phyloP scores from a whole-genome alignment of 2,113 vertebrate genomes.

The Brachyhypopomus occidentalis region DNA sequence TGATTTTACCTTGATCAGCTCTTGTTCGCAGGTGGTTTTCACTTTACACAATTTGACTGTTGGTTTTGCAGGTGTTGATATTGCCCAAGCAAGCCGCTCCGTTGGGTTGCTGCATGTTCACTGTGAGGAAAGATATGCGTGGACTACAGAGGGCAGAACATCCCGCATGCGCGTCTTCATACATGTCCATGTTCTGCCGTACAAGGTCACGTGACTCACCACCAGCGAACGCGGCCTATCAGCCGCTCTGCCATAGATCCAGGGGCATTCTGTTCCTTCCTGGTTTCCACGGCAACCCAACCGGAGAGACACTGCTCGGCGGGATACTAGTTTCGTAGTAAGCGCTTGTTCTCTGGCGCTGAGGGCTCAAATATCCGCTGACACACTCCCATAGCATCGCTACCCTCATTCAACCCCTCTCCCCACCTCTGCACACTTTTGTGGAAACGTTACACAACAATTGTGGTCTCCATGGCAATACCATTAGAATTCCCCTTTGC shows the following conservation, averaged over 20 bases:
- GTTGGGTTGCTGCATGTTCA: constrained; percentile 11
- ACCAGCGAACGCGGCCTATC: constrained; percentile 38
- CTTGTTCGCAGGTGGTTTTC: constrained; percentile 26
- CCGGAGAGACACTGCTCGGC: constrained; percentile 65
- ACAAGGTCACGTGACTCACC: constrained; percentile 43
- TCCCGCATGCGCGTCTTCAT: constrained; percentile 15
- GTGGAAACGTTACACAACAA: constrained; percentile 63
- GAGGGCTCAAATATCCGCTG: constrained; percentile 69
- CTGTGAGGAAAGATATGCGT: not conserved
- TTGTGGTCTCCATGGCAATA: constrained; percentile 77
- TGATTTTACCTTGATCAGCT: not conserved
- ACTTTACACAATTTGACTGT: not conserved
- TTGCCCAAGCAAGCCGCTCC: not conserved
- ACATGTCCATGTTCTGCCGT: not conserved
- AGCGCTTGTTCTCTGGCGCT: constrained; percentile 72
- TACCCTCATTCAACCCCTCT: constrained; percentile 62
- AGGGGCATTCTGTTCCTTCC: constrained; percentile 58
- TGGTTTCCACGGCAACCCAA: constrained; percentile 77
- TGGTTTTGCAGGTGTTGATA: constrained; percentile 5
- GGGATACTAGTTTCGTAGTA: constrained; percentile 62
- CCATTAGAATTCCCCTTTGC: constrained; percentile 43
- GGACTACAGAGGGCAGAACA: not conserved
- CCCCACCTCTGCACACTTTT: constrained; percentile 59
- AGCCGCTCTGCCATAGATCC: constrained; percentile 41
- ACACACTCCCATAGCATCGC: constrained; percentile 60